Percentiles rank a stretch among this genome's conserved stretches.
Conservation (phyloP, 2,888 invertebrate species). For the Epinotia bilunana region DNA sequence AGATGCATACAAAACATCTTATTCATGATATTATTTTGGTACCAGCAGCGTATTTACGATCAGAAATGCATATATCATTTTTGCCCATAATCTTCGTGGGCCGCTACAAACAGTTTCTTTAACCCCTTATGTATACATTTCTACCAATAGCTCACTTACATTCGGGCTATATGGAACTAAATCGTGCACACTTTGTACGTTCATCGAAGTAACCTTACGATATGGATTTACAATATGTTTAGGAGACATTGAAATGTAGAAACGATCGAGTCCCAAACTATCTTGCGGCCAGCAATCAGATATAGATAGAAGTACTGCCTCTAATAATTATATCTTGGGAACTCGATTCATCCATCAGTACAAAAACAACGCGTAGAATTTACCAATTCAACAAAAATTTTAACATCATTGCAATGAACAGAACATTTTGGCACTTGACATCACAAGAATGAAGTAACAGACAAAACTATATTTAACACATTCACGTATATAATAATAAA, state of each 20-base stretch:
- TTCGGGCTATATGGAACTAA: conserved; percentile 8
- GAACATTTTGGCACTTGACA: conserved; percentile 43
- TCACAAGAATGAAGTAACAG: conserved; percentile 41
- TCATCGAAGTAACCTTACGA: conserved; percentile 54
- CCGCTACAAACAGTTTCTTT: background rate
- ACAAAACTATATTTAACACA: conserved; percentile 27
- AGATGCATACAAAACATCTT: no score
- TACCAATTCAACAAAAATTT: conserved; percentile 30
- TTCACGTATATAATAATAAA: conserved; percentile 29
- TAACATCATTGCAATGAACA: conserved; percentile 36
- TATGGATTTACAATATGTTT: conserved; percentile 72
- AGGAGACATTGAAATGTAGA: conserved; percentile 55
- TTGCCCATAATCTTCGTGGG: background rate
- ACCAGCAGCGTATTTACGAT: background rate
- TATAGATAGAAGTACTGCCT: background rate
- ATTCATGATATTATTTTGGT: no score
- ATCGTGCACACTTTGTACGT: conserved; percentile 38
- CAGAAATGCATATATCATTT: background rate
- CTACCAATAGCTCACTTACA: background rate
- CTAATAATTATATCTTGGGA: background rate
- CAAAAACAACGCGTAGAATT: conserved; percentile 36
- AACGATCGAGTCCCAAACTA: conserved; percentile 37
- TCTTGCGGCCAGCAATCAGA: background rate
- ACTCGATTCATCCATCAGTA: conserved; percentile 8
- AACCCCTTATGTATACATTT: background rate